Evolutionary conservation across 2,113 vertebrate species (phyloP).

Genomic region (Campylorhamphus procurvoides): DNA sequence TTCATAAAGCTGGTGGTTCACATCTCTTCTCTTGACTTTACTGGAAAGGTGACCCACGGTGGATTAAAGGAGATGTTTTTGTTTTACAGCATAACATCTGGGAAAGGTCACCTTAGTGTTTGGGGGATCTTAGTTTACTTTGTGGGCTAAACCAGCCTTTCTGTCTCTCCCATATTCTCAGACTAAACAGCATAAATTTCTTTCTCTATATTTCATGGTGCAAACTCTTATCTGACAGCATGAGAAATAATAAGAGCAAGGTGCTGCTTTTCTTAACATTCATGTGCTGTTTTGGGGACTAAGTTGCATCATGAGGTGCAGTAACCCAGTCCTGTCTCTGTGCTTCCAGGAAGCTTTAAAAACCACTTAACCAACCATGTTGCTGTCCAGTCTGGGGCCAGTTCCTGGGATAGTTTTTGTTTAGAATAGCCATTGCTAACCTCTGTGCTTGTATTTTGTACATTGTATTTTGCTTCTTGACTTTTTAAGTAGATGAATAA

Average conservation of each 20-base stretch:
- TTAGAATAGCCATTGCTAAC: conserved; percentile 56
- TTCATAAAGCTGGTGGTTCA: background rate
- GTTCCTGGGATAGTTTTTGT: background rate
- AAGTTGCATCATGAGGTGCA: conserved; percentile 9
- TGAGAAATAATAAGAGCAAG: background rate
- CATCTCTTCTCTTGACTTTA: background rate
- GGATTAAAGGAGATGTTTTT: background rate
- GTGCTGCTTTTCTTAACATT: background rate
- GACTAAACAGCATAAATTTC: background rate
- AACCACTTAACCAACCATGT: background rate
- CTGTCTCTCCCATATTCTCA: background rate
- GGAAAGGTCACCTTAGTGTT: background rate
- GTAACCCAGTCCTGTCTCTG: background rate
- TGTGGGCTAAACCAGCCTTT: background rate
- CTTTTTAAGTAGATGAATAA: conserved; percentile 76
- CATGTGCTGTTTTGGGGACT: conserved; percentile 6
- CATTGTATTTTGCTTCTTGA: conserved; percentile 68
- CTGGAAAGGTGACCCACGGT: background rate
- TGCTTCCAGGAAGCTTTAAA: conserved; percentile 29
- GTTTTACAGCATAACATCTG: background rate
- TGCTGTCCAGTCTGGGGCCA: background rate
- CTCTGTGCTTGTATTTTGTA: conserved; percentile 59
- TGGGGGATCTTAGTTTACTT: background rate
- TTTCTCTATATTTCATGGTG: background rate
- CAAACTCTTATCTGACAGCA: background rate